Evolutionary conservation across 2,888 invertebrate species (phyloP).

Genomic region (Scelioninae gen. 1): DNA sequence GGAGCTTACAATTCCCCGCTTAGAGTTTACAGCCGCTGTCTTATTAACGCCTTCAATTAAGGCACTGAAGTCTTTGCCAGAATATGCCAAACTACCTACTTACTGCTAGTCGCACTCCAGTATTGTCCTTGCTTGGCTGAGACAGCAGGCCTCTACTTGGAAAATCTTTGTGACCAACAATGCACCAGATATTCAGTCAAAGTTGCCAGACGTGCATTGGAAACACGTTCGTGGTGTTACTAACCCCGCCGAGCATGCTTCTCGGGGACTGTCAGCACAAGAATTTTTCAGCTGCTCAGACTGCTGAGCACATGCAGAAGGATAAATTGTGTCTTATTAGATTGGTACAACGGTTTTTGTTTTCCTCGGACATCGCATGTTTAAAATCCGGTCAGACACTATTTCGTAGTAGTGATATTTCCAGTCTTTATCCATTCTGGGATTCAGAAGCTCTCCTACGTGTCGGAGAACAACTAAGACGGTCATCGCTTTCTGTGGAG

Average conservation of each 20-base stretch:
- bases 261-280: neutral
- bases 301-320: too few relatives aligned
- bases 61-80: neutral
- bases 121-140: constrained; percentile 5
- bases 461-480: neutral
- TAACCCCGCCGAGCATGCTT: neutral
- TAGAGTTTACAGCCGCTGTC: neutral
- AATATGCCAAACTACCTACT: neutral
- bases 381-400: too few relatives aligned
- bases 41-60: neutral
- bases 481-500: neutral
- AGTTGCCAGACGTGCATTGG: neutral
- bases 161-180: neutral
- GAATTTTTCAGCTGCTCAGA: neutral
- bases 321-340: too few relatives aligned
- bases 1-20: neutral
- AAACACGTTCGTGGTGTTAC: neutral
- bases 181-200: neutral
- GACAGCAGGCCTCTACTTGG: neutral
- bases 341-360: too few relatives aligned
- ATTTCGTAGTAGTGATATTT: too few relatives aligned
- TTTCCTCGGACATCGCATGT: too few relatives aligned
- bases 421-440: too few relatives aligned
- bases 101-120: neutral
- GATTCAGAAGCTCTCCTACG: neutral